Conservation (phyloP, 2,888 invertebrate species). For the Cloeon dipterum region DNA sequence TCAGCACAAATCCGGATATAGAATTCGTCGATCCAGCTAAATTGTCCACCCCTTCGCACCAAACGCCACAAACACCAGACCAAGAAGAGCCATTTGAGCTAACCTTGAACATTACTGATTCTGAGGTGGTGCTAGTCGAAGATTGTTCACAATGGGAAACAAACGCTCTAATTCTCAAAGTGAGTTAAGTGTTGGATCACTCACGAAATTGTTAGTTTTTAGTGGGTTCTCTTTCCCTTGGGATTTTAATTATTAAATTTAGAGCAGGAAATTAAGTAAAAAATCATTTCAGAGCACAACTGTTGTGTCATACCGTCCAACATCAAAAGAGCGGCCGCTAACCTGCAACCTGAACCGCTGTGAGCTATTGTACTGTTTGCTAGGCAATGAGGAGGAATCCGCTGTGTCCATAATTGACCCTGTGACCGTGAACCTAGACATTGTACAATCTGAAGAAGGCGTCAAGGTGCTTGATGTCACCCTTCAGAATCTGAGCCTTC, state of each 20-base stretch:
- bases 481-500: conserved; percentile 36
- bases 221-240: not conserved
- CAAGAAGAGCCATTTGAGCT: conserved; percentile 45
- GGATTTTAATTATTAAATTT: not conserved
- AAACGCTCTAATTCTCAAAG: conserved; percentile 79
- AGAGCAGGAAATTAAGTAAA: not conserved
- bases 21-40: conserved; percentile 9
- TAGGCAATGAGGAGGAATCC: conserved; percentile 72
- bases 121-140: conserved; percentile 85
- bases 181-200: too few species aligned
- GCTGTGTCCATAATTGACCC: conserved; percentile 89
- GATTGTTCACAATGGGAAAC: conserved; percentile 71
- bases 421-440: conserved; percentile 54
- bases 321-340: conserved; percentile 45
- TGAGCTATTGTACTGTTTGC: conserved; percentile 79
- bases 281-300: conserved; percentile 48
- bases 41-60: not conserved
- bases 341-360: conserved; percentile 69
- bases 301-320: conserved; percentile 53
- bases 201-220: too few species aligned
- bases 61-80: conserved; percentile 9
- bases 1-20: conserved; percentile 27
- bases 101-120: conserved; percentile 84
- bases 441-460: conserved; percentile 15
- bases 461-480: not conserved